A percentile compares a stretch with the other conserved stretches of the same genome.
Conservation (phyloP, 2,888 invertebrate genomes). For the Melanophora roralis region DNA sequence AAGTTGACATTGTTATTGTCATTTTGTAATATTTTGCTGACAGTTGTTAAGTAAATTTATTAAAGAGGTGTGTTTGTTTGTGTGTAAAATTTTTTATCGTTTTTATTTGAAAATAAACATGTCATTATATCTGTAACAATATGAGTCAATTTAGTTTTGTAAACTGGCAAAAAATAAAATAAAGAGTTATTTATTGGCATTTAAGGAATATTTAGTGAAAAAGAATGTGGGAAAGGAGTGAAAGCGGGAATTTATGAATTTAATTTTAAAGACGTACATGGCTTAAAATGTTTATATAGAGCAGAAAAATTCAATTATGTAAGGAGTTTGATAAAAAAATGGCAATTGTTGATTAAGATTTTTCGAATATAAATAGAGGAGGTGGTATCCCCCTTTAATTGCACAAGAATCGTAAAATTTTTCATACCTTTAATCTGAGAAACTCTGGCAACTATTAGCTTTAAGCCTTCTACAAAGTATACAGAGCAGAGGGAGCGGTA, state of each 20-base stretch:
- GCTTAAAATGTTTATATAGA: neutral
- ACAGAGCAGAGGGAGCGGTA: too few relatives aligned
- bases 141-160: constrained; percentile 55
- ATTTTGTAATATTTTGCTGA: constrained; percentile 55
- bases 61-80: constrained; percentile 44
- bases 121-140: constrained; percentile 57
- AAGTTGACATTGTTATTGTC: constrained; percentile 48
- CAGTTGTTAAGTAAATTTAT: constrained; percentile 61
- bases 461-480: too few relatives aligned
- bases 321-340: too few relatives aligned
- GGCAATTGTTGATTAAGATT: too few relatives aligned
- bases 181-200: constrained; percentile 49
- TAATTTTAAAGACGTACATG: neutral
- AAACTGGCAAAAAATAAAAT: neutral
- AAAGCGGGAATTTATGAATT: neutral
- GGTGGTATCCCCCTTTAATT: too few relatives aligned
- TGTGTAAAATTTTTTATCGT: neutral
- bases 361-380: too few relatives aligned
- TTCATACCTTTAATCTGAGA: too few relatives aligned
- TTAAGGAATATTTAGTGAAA: constrained; percentile 16
- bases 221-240: neutral
- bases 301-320: too few relatives aligned
- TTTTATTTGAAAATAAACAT: constrained; percentile 57
- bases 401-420: too few relatives aligned
- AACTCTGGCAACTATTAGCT: too few relatives aligned